Evolutionary conservation across 2,888 invertebrate genomes (phyloP).

Genomic region (Axea sp.): DNA sequence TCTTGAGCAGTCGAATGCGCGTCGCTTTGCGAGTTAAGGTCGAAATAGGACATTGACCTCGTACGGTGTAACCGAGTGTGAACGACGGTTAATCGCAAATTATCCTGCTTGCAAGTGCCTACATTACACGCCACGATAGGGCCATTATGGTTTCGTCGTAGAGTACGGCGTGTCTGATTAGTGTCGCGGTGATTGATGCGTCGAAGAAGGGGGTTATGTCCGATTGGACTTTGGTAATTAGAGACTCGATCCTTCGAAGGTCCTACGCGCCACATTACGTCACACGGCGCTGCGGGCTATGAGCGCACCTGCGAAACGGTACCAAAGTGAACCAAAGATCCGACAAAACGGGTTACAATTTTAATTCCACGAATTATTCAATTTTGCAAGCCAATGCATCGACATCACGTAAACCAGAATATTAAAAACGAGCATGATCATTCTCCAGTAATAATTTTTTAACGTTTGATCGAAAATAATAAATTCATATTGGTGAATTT

Average conservation of each 20-base stretch:
- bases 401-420: too few species aligned
- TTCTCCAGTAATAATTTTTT: too few species aligned
- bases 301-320: slow-evolving; percentile 60
- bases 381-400: slow-evolving; percentile 22
- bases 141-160: slow-evolving; percentile 46
- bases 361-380: slow-evolving; percentile 33
- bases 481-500: too few species aligned
- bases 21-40: slow-evolving; percentile 67
- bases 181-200: slow-evolving; percentile 33
- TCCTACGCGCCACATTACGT: slow-evolving; percentile 49
- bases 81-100: slow-evolving; percentile 63
- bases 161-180: slow-evolving; percentile 40
- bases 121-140: slow-evolving; percentile 51
- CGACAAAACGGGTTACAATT: slow-evolving; percentile 43
- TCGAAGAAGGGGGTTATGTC: slow-evolving; percentile 21
- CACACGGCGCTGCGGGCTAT: slow-evolving; percentile 55
- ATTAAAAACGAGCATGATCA: too few species aligned
- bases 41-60: slow-evolving; percentile 71
- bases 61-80: slow-evolving; percentile 63
- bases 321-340: slow-evolving; percentile 49
- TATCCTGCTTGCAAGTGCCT: slow-evolving; percentile 54
- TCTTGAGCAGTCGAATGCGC: slow-evolving; percentile 65
- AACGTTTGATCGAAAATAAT: too few species aligned
- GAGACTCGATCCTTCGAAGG: slow-evolving; percentile 42
- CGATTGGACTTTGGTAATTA: slow-evolving; percentile 52